Conservation (phyloP, 2,888 invertebrate species). For the Morpho achilles region DNA sequence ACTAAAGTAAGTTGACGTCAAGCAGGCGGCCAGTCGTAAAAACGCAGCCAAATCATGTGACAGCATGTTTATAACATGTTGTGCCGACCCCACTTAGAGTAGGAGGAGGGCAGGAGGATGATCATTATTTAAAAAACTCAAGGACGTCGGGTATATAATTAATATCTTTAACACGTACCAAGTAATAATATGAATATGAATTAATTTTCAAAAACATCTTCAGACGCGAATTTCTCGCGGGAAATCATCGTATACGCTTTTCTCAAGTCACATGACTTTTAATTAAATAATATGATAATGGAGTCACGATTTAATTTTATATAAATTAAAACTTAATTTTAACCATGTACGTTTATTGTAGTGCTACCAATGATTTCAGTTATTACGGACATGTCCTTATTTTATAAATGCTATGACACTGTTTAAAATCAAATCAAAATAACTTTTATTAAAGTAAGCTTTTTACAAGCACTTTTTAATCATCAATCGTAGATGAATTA, state of each 20-base stretch:
- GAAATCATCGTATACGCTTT: constrained; percentile 18
- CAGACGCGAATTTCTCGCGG: constrained; percentile 8
- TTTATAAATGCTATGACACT: not conserved
- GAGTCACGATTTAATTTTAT: constrained; percentile 24
- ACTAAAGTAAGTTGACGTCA: no score
- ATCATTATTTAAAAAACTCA: no score
- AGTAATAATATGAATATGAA: not conserved
- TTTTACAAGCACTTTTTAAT: no score
- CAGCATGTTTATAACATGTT: no score
- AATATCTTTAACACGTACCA: not conserved
- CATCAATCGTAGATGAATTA: no score
- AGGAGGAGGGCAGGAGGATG: no score
- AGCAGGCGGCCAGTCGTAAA: no score
- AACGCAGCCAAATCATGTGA: no score
- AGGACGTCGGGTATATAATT: not conserved
- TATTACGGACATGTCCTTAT: not conserved
- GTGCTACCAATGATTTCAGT: not conserved
- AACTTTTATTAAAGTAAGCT: no score
- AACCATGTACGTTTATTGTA: constrained; percentile 17
- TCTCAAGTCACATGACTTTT: constrained; percentile 7
- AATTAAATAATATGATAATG: constrained; percentile 22
- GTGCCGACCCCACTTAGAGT: no score
- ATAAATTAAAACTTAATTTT: constrained; percentile 30
- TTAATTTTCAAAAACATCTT: constrained; percentile 10
- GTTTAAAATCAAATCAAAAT: no score